Evolutionary conservation across 1,140 invertebrate species (phyloP).

Genomic region (Battus philenor): DNA sequence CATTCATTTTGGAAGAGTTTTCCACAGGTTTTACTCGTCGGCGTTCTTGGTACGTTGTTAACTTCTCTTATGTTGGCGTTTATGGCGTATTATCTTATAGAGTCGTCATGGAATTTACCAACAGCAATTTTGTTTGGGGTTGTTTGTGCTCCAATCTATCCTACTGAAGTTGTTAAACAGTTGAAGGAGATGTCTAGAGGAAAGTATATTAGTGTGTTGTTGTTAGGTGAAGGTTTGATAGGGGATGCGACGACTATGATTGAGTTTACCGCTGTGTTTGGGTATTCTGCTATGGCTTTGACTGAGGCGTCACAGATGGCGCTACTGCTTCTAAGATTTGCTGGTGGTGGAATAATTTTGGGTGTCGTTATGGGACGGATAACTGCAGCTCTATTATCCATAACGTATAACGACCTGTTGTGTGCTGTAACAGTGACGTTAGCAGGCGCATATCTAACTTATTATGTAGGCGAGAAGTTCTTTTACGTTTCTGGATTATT

Average conservation of each 20-base stretch:
- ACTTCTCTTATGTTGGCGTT: conserved; percentile 48
- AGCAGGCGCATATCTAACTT: conserved; percentile 52
- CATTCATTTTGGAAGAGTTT: conserved; percentile 61
- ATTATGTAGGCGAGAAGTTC: conserved; percentile 63
- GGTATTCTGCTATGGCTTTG: conserved; percentile 48
- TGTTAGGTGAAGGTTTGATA: conserved; percentile 56
- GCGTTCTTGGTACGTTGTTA: conserved; percentile 45
- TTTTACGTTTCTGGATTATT: conserved; percentile 61
- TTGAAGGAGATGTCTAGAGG: conserved; percentile 53
- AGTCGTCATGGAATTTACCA: conserved; percentile 51
- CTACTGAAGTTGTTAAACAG: conserved; percentile 53
- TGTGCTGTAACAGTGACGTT: conserved; percentile 51
- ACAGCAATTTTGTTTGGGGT: conserved; percentile 55
- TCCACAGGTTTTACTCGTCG: conserved; percentile 54
- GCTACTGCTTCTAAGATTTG: conserved; percentile 43
- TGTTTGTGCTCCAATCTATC: conserved; percentile 56
- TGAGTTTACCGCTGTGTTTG: conserved; percentile 53
- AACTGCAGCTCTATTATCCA: conserved; percentile 36
- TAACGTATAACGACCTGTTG: conserved; percentile 55
- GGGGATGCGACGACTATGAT: conserved; percentile 64
- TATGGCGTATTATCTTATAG: conserved; percentile 56
- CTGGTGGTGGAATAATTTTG: conserved; percentile 49
- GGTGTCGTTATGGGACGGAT: conserved; percentile 52
- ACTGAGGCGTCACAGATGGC: conserved; percentile 47
- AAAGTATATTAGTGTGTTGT: conserved; percentile 55